phyloP scores from a whole-genome alignment of 2,797 vertebrate genomes.

The Hephaestus fuliginosus region DNA sequence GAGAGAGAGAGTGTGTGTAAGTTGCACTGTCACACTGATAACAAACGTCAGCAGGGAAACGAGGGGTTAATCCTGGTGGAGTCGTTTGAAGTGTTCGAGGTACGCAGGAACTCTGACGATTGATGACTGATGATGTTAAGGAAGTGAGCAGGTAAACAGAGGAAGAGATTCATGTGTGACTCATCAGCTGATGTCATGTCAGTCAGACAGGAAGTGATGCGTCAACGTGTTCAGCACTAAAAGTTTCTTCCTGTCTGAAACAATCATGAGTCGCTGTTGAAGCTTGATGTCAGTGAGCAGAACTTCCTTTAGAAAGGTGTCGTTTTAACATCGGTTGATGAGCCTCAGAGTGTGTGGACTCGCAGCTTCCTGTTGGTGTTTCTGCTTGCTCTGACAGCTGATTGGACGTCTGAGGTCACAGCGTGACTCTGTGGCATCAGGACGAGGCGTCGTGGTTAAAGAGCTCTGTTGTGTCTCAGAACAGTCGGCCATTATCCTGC shows the following conservation, averaged over 20 bases:
- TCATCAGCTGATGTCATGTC: constrained; percentile 6
- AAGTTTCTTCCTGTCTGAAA: background rate
- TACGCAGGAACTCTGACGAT: constrained; percentile 7
- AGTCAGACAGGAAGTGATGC: constrained; percentile 12
- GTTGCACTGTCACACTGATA: background rate
- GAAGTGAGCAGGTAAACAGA: background rate
- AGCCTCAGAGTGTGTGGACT: background rate
- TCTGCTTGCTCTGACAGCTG: background rate
- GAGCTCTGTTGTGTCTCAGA: constrained; percentile 39
- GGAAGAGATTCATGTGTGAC: background rate
- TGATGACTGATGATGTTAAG: background rate
- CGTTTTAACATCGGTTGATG: background rate
- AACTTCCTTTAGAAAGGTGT: background rate
- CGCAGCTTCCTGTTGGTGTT: background rate
- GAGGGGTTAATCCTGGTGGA: constrained; percentile 34
- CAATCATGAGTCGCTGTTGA: background rate
- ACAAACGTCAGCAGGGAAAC: constrained; percentile 15
- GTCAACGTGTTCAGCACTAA: background rate
- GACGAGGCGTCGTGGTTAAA: constrained; percentile 22
- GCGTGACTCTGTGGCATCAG: constrained; percentile 5
- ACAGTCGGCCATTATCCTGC: constrained; percentile 41
- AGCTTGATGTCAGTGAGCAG: too few relatives aligned
- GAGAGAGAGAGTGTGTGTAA: too few relatives aligned
- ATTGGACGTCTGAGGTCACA: constrained; percentile 4
- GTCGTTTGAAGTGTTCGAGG: constrained; percentile 9